A percentile compares a stretch with the other conserved stretches of the same genome.
These are phyloP conservation scores for Coturnix japonica DNA, from an alignment of 2,113 vertebrate species.

Conservation along the genomic window DNA sequence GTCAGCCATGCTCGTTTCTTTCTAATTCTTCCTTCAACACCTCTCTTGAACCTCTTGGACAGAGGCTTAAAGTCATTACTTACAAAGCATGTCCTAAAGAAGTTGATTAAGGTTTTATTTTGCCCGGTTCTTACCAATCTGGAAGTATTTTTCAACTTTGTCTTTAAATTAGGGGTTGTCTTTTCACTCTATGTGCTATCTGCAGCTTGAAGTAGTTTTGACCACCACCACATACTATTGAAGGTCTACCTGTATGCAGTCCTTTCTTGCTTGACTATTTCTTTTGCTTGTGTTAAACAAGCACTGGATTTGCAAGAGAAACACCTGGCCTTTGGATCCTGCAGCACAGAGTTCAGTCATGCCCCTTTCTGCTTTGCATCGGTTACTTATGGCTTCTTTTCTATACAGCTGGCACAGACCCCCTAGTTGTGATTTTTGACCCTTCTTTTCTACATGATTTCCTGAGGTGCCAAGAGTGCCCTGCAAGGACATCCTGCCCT, in stretches of 20 bases:
- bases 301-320: not conserved
- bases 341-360: not conserved
- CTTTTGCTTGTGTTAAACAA: not conserved
- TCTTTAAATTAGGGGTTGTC: conserved; percentile 4
- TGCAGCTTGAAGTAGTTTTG: not conserved
- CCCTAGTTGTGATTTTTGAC: no score
- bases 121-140: not conserved
- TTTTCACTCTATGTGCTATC: not conserved
- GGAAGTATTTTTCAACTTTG: not conserved
- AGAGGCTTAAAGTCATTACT: not conserved
- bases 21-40: not conserved
- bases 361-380: not conserved
- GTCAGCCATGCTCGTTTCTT: not conserved
- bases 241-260: not conserved
- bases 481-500: no score
- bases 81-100: not conserved
- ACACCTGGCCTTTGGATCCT: not conserved
- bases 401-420: no score
- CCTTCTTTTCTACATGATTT: no score
- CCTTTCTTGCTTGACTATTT: not conserved
- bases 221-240: not conserved
- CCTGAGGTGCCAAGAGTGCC: no score
- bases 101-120: not conserved
- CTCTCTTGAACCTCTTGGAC: not conserved
- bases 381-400: not conserved